phyloP scores from a whole-genome alignment of 2,113 vertebrate genomes.

The Tragulus kanchil region DNA sequence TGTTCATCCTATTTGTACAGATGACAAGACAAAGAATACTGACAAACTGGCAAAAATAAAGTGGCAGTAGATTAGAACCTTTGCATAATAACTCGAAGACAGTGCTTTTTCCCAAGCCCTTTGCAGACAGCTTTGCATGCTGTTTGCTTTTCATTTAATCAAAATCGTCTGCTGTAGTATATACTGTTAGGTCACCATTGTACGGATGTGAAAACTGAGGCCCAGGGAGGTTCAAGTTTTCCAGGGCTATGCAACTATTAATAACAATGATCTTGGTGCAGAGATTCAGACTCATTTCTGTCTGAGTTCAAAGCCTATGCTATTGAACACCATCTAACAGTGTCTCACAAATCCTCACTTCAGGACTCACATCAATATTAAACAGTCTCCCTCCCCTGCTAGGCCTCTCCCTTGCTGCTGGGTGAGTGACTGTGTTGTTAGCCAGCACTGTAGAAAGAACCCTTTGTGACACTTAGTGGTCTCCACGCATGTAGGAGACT shows the following conservation, averaged over 20 bases:
- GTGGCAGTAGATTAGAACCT: too few relatives aligned
- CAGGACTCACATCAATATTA: conserved; percentile 62
- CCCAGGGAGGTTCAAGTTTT: background rate
- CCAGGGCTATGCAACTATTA: background rate
- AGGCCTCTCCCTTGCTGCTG: conserved; percentile 26
- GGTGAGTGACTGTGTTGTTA: conserved; percentile 34
- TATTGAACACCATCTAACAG: background rate
- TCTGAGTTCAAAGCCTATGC: background rate
- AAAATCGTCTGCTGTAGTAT: background rate
- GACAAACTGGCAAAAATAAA: background rate
- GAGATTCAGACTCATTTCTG: background rate
- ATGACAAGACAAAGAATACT: background rate
- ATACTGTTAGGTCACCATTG: background rate
- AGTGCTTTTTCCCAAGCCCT: background rate
- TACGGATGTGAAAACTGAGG: background rate
- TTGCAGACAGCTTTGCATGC: background rate
- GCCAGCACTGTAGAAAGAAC: conserved; percentile 41
- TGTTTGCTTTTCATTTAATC: background rate
- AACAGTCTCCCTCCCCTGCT: conserved; percentile 28
- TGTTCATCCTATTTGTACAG: background rate
- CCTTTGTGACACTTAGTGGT: conserved; percentile 62
- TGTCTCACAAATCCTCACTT: background rate
- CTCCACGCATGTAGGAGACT: background rate
- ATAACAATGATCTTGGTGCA: background rate
- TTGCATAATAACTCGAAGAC: background rate